Percentiles rank a stretch among this genome's conserved stretches.
These are phyloP conservation scores for Teleogryllus occipitalis DNA, from an alignment of 1,140 invertebrate genomes.

Conservation along the genomic window DNA sequence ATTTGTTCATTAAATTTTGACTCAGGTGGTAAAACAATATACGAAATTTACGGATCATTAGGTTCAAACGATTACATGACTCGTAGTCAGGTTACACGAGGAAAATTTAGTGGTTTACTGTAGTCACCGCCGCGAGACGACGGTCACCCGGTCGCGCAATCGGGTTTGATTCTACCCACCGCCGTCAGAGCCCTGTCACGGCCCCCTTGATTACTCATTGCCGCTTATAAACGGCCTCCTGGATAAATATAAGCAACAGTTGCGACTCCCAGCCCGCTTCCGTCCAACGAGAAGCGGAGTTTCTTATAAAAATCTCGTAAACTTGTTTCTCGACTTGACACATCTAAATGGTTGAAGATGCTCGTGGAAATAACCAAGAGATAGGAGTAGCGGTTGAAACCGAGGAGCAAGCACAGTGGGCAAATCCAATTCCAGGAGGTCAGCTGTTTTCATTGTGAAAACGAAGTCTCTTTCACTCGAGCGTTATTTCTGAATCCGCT, in stretches of 20 bases:
- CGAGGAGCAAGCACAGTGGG: no score
- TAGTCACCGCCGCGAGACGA: no score
- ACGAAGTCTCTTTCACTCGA: no score
- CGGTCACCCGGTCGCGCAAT: neutral
- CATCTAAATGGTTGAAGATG: neutral
- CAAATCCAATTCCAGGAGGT: no score
- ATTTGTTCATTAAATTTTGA: no score
- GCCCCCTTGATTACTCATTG: neutral
- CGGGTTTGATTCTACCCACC: neutral
- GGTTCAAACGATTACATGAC: no score
- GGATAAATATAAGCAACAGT: constrained; percentile 1
- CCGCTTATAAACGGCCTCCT: neutral
- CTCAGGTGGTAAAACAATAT: no score
- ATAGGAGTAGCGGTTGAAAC: neutral
- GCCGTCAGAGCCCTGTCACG: neutral
- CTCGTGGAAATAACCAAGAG: neutral
- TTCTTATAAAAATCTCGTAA: neutral
- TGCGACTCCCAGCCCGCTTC: neutral
- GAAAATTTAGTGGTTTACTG: no score
- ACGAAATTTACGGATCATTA: no score
- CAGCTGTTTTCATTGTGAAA: no score
- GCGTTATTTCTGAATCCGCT: no score
- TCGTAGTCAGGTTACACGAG: no score
- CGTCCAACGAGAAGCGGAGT: neutral
- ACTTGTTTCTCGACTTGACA: neutral